These are phyloP conservation scores for Pyrocephalus nanus DNA, from an alignment of 2,797 vertebrate species.

Conservation along the genomic window DNA sequence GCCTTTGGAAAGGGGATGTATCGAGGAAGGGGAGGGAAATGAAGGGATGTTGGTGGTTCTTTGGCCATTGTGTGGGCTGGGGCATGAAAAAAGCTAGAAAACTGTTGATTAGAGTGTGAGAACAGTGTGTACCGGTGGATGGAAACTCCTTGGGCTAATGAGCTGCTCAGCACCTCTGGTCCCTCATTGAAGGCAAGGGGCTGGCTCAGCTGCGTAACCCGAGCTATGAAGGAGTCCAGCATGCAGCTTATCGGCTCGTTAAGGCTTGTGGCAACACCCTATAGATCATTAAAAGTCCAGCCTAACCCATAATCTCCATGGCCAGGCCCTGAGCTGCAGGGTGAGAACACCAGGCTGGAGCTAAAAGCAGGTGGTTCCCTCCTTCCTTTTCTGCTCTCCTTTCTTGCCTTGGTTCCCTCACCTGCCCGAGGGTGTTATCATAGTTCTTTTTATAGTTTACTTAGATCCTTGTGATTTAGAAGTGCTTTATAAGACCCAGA, in stretches of 20 bases:
- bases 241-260: neutral
- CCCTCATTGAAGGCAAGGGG: neutral
- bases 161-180: neutral
- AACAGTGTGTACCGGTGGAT: neutral
- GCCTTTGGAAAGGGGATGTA: neutral
- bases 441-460: neutral
- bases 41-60: neutral
- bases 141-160: neutral
- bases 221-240: neutral
- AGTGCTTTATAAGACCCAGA: neutral
- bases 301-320: rapidly evolving
- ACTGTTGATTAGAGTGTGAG: neutral
- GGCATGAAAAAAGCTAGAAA: neutral
- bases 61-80: neutral
- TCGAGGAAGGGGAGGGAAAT: neutral
- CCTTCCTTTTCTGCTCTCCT: neutral
- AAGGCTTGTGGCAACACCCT: neutral
- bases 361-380: rapidly evolving
- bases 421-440: neutral
- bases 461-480: neutral
- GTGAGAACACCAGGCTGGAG: neutral
- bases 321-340: neutral
- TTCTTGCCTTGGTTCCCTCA: neutral
- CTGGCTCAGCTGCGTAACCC: neutral
- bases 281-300: neutral